phyloP scores from a whole-genome alignment of 1,140 invertebrate species.

The Saccostrea echinata region DNA sequence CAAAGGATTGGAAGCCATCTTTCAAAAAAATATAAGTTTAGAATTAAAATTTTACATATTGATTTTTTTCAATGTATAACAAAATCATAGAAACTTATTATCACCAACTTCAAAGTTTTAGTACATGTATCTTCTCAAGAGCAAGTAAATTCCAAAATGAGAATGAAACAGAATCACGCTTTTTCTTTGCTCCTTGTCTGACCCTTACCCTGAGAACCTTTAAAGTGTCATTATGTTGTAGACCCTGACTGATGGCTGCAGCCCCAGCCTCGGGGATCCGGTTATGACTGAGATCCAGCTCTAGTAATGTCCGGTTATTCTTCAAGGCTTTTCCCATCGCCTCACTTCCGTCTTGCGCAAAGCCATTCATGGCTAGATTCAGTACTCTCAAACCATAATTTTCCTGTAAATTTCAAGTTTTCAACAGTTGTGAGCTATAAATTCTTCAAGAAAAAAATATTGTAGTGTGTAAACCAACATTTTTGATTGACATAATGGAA shows the following conservation, averaged over 20 bases:
- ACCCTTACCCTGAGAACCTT: constrained; percentile 66
- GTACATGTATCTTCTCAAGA: too few relatives aligned
- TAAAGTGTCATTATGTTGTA: constrained; percentile 71
- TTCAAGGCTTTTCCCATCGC: constrained; percentile 72
- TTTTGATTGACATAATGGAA: too few relatives aligned
- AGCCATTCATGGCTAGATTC: constrained; percentile 74
- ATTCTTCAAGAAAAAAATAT: too few relatives aligned
- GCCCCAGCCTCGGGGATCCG: constrained; percentile 68
- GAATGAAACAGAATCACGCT: too few relatives aligned
- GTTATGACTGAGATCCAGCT: constrained; percentile 73
- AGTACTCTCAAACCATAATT: constrained; percentile 71
- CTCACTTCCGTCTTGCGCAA: constrained; percentile 68
- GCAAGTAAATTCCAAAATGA: too few relatives aligned
- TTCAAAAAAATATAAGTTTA: constrained; percentile 4
- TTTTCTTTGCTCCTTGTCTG: too few relatives aligned
- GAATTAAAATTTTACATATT: neutral
- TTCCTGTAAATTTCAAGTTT: constrained; percentile 61
- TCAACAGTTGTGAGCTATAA: too few relatives aligned
- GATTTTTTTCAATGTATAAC: neutral
- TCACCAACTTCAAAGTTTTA: too few relatives aligned
- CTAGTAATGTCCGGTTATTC: constrained; percentile 70
- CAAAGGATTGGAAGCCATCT: constrained; percentile 73
- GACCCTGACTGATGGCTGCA: constrained; percentile 66
- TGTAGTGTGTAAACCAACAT: too few relatives aligned
- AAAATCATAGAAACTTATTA: neutral